These are phyloP conservation scores for Heterodera filipjevi DNA, from an alignment of 2,888 invertebrate species.

Conservation along the genomic window DNA sequence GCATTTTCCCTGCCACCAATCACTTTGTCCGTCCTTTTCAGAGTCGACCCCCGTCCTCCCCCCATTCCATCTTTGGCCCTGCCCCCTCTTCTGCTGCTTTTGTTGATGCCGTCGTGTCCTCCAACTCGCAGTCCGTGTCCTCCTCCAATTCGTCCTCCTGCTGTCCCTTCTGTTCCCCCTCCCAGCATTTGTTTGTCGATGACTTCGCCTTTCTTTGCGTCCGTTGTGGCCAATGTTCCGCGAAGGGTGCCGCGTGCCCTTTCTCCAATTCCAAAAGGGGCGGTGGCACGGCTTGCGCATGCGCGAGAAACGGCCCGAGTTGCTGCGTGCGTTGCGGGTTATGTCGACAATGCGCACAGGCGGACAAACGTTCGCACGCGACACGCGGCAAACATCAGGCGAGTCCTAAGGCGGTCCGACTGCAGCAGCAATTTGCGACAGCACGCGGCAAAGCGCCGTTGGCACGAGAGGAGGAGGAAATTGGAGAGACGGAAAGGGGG, in stretches of 20 bases:
- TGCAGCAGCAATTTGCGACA: neutral
- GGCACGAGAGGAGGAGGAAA: neutral
- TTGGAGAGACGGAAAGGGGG: neutral
- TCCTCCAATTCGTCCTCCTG: constrained; percentile 34
- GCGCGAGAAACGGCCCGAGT: constrained; percentile 84
- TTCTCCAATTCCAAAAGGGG: constrained; percentile 16
- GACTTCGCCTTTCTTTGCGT: constrained; percentile 87
- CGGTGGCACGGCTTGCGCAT: constrained; percentile 72
- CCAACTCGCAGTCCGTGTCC: constrained; percentile 8
- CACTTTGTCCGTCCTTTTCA: too few relatives aligned
- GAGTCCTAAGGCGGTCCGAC: neutral
- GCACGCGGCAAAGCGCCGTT: neutral
- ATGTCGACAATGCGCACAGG: constrained; percentile 82
- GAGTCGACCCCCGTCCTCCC: neutral
- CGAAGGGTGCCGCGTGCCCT: constrained; percentile 81
- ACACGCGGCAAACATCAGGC: neutral
- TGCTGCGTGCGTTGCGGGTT: constrained; percentile 90
- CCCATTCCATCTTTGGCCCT: neutral
- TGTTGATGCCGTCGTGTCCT: neutral
- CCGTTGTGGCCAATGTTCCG: constrained; percentile 75
- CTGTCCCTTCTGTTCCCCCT: constrained; percentile 70
- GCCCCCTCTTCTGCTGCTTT: neutral
- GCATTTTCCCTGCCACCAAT: too few relatives aligned
- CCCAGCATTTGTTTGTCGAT: constrained; percentile 71
- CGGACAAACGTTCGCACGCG: constrained; percentile 1